Base-by-base conservation (phyloP, 1,140 invertebrate genomes). In the Drosophila willistoni region DNA sequence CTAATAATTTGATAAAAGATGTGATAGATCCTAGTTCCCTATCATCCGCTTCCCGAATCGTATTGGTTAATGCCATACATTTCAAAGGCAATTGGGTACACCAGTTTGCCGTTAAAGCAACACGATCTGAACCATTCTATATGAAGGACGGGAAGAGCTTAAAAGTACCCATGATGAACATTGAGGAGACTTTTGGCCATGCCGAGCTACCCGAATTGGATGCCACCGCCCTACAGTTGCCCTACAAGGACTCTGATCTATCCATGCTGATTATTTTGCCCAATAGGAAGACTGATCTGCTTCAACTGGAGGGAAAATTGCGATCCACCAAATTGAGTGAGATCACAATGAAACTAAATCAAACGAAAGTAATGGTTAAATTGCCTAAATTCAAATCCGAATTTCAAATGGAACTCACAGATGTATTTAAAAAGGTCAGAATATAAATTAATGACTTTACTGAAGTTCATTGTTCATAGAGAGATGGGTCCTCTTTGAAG, bases 11-110 rank as follows among this genome's bases (percentile, higher is more conserved):
- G 71, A 95, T 96, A 25, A 93, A 92, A 60, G 76, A 95, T 71
- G 79, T 96, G 1, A 72, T 95, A 13, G n/a, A 79, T 0, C 7
- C 91, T 34, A 91, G 60, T 56, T 77, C 77, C 1, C 54, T 94
- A 1, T 54, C 69, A 57, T 7, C 12, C 0, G 19, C 77, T 3
- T 93, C 93, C 77, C 91, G 54, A 22, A 65, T 95, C 63, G 92
- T 96, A 7, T 90, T 96, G 9, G 92, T 94, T 1, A 96, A 96
- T 86, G 95, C 95, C 3, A 93, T 96, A 29, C 95, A 95, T 81
- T 96, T 96, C 51, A 92, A 92, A 42, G 91, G 91, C 47, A 77
- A 67, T 14, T 92, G 91, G 90, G 47, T 64, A 29, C 71, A 90
- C 54, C 42, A 73, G 47, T 92, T 91, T 41, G 60, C 63, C 2